These are phyloP conservation scores for Drosophila meridionalis DNA, from an alignment of 2,888 invertebrate genomes.

Conservation along the genomic window DNA sequence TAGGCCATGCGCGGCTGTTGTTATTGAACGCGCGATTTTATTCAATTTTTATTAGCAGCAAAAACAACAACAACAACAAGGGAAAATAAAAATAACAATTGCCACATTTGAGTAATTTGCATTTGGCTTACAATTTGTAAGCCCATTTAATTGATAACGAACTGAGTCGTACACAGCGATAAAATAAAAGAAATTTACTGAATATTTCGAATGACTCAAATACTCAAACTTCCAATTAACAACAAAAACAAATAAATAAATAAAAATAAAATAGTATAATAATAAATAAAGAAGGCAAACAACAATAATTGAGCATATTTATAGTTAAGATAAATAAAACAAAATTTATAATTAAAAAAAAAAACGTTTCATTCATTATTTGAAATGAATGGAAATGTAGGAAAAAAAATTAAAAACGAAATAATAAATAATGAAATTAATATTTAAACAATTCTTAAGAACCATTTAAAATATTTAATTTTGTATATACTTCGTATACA, in stretches of 20 bases:
- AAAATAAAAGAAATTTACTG: not conserved
- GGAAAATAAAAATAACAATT: conserved; percentile 14
- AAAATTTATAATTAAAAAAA: not conserved
- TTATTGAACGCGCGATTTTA: conserved; percentile 77
- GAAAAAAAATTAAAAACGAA: too few relatives aligned
- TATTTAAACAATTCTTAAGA: not conserved
- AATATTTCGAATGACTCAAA: conserved; percentile 6
- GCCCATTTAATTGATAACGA: conserved; percentile 17
- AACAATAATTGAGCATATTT: conserved; percentile 2
- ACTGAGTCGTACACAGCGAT: not conserved
- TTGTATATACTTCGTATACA: too few relatives aligned
- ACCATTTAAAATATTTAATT: too few relatives aligned
- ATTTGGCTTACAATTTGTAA: conserved; percentile 35
- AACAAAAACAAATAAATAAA: not conserved
- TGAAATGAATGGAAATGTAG: not conserved
- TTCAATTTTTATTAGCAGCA: conserved; percentile 74
- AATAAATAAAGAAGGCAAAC: not conserved
- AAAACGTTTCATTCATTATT: not conserved
- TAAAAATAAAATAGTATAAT: not conserved
- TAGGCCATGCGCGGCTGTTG: conserved; percentile 20
- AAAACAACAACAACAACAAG: conserved; percentile 20
- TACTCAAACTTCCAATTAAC: not conserved
- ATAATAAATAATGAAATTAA: too few relatives aligned
- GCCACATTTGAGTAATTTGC: conserved; percentile 36
- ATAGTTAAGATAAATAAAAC: not conserved